Evolutionary conservation across 2,113 vertebrate species (phyloP).

Genomic region (Diphyllodes magnificus): DNA sequence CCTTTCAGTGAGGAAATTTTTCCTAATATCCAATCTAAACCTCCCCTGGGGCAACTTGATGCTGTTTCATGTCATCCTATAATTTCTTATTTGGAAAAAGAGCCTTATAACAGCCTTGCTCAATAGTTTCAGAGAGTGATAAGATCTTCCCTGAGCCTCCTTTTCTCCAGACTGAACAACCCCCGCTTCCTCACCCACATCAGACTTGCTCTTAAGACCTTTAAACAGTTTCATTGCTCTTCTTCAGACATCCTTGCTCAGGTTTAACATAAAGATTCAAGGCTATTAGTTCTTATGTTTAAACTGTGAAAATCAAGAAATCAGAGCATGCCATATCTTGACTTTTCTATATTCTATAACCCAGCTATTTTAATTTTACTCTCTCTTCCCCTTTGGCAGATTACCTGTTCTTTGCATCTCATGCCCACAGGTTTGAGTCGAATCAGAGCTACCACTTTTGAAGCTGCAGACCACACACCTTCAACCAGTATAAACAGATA

Average conservation of each 20-base stretch:
- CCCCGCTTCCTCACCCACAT: rapidly evolving
- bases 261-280: neutral
- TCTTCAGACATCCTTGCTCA: neutral
- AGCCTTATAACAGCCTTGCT: neutral
- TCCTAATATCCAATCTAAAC: neutral
- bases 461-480: neutral
- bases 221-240: neutral
- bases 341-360: neutral
- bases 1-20: neutral
- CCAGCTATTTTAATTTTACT: neutral
- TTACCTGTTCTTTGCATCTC: neutral
- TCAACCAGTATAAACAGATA: neutral
- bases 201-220: neutral
- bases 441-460: neutral
- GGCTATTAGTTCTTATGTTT: neutral
- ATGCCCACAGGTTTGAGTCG: neutral
- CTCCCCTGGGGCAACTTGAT: neutral
- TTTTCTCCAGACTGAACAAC: neutral
- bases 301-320: neutral
- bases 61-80: neutral
- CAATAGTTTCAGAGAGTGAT: neutral
- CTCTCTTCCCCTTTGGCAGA: neutral
- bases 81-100: neutral
- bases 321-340: neutral
- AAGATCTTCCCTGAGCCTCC: neutral